Base-by-base conservation (phyloP, 2,113 vertebrate species). In the Hassar affinis region DNA sequence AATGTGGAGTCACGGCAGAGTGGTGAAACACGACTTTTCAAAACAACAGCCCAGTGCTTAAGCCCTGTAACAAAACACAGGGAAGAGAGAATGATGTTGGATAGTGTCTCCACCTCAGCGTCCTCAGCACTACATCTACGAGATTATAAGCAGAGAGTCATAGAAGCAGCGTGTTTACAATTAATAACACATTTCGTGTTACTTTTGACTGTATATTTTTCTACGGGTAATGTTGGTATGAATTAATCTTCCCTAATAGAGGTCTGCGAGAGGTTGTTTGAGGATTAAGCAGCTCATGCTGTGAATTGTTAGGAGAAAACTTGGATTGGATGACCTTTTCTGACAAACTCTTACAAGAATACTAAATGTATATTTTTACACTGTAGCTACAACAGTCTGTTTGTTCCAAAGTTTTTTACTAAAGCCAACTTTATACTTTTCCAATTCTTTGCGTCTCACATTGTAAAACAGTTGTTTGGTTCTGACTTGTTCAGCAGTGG, bases 21-120 rank as follows among this genome's bases (percentile, higher is more conserved):
- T 42, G 11, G 35, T 79, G 75, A 84, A 79, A 61, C 77, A 79
- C 35, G 27, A 79, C 42, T 64, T 84, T 84, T 79, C 42, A 71
- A 59, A 84, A 72, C 76, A 79, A 84, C 17, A 78, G 52, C 52
- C 27, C 20, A 27, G 17, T 5, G 52, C 62, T 35, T 84, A 78
- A 84, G 62, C 75, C 14, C 51, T 68, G 35, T 79, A 78, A 78
- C 61, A 12, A 78, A 84, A 83, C 74, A 79, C 62, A 49, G 64
- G 18, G 52, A 79, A 69, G 30, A 83, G 45, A 45, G 27, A 57
- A 49, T 78, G 59, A 47, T 59, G 45, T 49, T 54, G 81, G 42
- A 76, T 74, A 15, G 38, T 25, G 30, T 38, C 52, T 82, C 22
- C 0, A 8, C 27, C 71, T 76, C 71, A 11, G 25, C 12, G 45